These are phyloP conservation scores for Puma concolor DNA, from an alignment of 2,113 vertebrate genomes.

Conservation along the genomic window DNA sequence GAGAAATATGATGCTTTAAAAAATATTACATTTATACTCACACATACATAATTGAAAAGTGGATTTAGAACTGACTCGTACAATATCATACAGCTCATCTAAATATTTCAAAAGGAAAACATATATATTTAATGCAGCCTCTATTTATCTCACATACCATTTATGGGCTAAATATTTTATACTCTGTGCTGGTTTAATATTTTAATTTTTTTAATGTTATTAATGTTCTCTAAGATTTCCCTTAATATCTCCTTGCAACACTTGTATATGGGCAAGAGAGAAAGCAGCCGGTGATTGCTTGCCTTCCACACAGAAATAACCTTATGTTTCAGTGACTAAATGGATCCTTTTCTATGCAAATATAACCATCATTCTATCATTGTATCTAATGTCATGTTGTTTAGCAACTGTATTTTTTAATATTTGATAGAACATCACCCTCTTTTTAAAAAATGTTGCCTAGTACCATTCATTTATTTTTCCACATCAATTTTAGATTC, in stretches of 20 bases:
- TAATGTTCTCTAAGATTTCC: background rate
- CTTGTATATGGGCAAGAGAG: background rate
- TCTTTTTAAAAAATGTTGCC: background rate
- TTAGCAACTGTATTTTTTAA: conserved; percentile 20
- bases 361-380: background rate
- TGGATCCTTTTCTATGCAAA: background rate
- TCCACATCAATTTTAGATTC: background rate
- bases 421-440: background rate
- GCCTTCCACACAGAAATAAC: background rate
- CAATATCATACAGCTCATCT: background rate
- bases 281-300: background rate
- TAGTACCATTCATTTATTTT: background rate
- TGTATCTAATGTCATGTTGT: background rate
- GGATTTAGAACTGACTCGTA: conserved; percentile 12
- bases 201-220: background rate
- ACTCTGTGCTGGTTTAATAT: background rate
- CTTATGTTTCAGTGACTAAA: background rate
- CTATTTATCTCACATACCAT: background rate
- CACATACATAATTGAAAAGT: background rate
- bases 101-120: conserved; percentile 47
- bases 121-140: background rate
- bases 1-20: background rate
- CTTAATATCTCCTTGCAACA: background rate
- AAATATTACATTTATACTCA: background rate
- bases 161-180: background rate